A percentile compares a stretch with the other conserved stretches of the same genome.
phyloP scores from a whole-genome alignment of 2,797 vertebrate genomes.

The Anas georgica region DNA sequence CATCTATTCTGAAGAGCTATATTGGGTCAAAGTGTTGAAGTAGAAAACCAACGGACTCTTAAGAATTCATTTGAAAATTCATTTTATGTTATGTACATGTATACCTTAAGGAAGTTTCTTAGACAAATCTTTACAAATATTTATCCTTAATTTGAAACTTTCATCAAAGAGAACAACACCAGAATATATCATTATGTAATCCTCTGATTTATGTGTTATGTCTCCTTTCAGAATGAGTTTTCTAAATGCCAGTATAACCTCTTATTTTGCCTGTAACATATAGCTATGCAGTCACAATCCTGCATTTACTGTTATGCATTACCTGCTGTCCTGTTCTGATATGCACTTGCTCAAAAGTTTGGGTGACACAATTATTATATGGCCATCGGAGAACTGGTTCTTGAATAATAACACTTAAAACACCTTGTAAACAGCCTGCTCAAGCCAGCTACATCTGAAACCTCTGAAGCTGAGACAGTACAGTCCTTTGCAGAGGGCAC shows the following conservation, averaged over 20 bases:
- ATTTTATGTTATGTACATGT: background rate
- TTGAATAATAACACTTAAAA: background rate
- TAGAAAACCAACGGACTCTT: background rate
- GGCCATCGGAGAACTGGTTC: background rate
- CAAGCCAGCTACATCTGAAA: background rate
- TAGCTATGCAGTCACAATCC: background rate
- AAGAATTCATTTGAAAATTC: background rate
- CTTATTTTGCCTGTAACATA: background rate
- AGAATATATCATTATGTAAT: background rate
- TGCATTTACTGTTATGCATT: background rate
- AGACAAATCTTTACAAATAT: background rate
- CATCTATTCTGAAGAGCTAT: background rate
- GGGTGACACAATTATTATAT: background rate
- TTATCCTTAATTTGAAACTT: background rate
- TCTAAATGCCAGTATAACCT: background rate
- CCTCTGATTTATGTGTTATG: background rate
- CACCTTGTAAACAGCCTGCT: background rate
- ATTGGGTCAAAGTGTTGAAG: background rate
- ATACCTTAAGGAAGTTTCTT: background rate
- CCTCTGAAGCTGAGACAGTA: background rate
- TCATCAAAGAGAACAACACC: background rate
- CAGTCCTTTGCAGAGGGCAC: conserved; percentile 12
- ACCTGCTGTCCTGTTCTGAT: background rate
- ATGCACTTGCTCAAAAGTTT: background rate
- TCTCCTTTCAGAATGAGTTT: background rate